A percentile compares a stretch with the other conserved stretches of the same genome.
Evolutionary conservation across 2,888 invertebrate genomes (phyloP).

Genomic region (Oeneis ivallda): DNA sequence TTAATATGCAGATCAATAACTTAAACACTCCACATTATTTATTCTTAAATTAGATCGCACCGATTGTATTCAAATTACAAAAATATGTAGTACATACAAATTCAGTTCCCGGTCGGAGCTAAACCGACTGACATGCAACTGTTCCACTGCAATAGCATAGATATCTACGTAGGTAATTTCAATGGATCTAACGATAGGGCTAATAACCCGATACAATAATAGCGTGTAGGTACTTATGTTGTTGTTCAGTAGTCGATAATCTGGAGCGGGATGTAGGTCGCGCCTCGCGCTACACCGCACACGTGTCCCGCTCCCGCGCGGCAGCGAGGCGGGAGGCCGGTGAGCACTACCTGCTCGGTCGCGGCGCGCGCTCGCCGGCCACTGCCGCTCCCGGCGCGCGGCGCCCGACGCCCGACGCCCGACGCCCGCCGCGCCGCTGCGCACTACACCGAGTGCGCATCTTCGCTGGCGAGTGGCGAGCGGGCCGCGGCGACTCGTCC

Average conservation of each 20-base stretch:
- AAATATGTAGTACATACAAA: too few relatives aligned
- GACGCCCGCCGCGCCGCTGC: neutral
- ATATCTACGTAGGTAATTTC: too few relatives aligned
- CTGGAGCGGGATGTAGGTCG: neutral
- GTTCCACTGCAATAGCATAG: too few relatives aligned
- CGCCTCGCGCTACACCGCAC: neutral
- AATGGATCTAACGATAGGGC: too few relatives aligned
- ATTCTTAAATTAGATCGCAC: neutral
- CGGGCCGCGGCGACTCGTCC: too few relatives aligned
- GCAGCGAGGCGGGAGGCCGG: too few relatives aligned
- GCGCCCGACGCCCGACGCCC: constrained; percentile 15
- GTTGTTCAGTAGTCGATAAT: neutral
- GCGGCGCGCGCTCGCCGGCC: constrained; percentile 31
- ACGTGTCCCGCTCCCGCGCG: too few relatives aligned
- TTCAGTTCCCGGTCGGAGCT: too few relatives aligned
- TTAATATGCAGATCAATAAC: neutral
- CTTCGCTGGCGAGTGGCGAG: too few relatives aligned
- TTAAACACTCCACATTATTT: neutral
- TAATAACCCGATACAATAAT: too few relatives aligned
- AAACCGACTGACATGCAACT: too few relatives aligned
- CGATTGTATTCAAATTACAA: neutral
- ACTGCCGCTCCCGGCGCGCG: constrained; percentile 29
- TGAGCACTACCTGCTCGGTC: constrained; percentile 30
- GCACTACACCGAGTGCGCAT: too few relatives aligned
- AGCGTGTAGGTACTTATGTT: neutral